Conservation (phyloP, 2,797 vertebrate species). For the Threskiornis aethiopicus region DNA sequence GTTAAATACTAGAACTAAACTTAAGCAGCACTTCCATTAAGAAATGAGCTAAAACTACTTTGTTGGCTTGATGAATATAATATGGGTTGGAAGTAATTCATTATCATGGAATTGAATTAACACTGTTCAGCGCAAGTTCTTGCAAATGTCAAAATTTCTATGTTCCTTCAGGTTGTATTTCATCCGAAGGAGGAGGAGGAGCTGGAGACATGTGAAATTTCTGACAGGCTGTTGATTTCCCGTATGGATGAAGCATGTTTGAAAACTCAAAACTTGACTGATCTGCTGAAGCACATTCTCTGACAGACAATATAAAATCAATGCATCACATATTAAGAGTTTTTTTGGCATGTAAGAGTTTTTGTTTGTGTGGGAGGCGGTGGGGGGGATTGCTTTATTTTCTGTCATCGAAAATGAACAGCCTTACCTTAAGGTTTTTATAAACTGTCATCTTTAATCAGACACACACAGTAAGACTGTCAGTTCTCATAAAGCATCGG, state of each 20-base stretch:
- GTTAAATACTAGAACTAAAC: neutral
- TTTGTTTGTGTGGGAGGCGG: neutral
- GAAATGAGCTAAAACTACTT: neutral
- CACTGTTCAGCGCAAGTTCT: neutral
- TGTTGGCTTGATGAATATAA: neutral
- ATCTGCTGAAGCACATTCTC: constrained; percentile 57
- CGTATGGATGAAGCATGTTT: constrained; percentile 63
- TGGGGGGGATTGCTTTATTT: neutral
- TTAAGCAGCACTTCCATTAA: neutral
- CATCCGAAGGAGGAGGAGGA: neutral
- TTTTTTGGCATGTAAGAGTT: neutral
- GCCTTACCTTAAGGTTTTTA: constrained; percentile 71
- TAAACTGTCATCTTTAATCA: constrained; percentile 74
- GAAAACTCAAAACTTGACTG: constrained; percentile 69
- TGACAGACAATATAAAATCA: constrained; percentile 71
- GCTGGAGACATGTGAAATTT: constrained; percentile 30
- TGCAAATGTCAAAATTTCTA: constrained; percentile 6
- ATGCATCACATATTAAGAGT: constrained; percentile 11
- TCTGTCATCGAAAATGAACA: constrained; percentile 70
- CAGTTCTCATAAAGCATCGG: constrained; percentile 44
- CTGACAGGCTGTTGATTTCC: constrained; percentile 70
- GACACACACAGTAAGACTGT: constrained; percentile 52
- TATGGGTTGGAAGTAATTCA: neutral
- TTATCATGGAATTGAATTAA: neutral
- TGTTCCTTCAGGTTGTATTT: constrained; percentile 8